Evolutionary conservation across 2,113 vertebrate genomes (phyloP).

Genomic region (Pluvialis apricaria): DNA sequence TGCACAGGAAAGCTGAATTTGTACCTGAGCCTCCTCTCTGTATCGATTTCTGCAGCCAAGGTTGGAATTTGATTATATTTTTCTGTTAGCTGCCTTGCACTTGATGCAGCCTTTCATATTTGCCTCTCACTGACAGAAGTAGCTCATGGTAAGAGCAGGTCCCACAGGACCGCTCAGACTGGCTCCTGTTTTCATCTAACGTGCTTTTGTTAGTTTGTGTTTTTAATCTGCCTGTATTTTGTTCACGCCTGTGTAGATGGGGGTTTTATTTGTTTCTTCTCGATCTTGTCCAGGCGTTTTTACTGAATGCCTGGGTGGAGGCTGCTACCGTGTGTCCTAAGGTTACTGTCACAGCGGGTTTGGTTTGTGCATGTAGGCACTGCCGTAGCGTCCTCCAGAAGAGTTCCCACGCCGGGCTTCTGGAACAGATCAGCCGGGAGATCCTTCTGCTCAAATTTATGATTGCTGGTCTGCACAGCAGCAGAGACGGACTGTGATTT

Average conservation of each 20-base stretch:
- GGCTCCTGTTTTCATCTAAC: background rate
- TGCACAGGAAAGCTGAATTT: background rate
- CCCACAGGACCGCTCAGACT: background rate
- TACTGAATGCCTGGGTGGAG: background rate
- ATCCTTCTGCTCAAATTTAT: background rate
- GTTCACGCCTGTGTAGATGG: background rate
- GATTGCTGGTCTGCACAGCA: background rate
- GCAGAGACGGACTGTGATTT: background rate
- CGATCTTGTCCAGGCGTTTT: background rate
- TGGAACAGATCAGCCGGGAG: background rate
- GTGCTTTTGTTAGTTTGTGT: background rate
- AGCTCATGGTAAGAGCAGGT: background rate
- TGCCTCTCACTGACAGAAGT: background rate
- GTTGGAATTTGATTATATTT: background rate
- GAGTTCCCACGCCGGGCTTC: background rate
- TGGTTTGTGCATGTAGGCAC: background rate
- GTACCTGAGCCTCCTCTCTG: background rate
- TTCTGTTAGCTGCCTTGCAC: background rate
- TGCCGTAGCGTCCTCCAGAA: background rate
- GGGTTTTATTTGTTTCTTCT: background rate
- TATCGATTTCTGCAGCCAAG: background rate
- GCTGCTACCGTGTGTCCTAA: rapidly evolving
- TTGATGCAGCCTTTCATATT: background rate
- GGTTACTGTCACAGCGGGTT: background rate
- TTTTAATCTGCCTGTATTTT: background rate